Conservation (phyloP, 2,888 invertebrate species). For the Caenorhabditis sp. region DNA sequence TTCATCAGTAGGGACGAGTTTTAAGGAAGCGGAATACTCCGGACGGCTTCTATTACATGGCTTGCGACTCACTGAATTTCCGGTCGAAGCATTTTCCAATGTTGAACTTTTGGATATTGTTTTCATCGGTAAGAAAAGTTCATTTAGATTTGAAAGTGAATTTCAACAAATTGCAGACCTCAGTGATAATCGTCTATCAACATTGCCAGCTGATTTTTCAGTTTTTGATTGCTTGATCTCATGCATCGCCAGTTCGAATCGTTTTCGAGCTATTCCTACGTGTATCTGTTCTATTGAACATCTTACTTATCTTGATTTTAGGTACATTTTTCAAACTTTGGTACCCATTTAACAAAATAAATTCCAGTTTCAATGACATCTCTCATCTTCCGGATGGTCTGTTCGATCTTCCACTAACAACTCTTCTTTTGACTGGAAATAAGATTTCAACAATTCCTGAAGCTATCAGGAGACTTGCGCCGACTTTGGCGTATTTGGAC, state of each 20-base stretch:
- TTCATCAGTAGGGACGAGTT: slow-evolving; percentile 29
- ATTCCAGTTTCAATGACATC: slow-evolving; percentile 42
- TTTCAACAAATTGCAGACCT: slow-evolving; percentile 36
- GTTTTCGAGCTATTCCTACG: slow-evolving; percentile 38
- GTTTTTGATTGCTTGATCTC: slow-evolving; percentile 42
- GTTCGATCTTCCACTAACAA: slow-evolving; percentile 43
- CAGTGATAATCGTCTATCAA: slow-evolving; percentile 44
- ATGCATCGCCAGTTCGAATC: slow-evolving; percentile 35
- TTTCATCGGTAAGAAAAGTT: slow-evolving; percentile 21
- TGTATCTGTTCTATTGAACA: slow-evolving; percentile 40
- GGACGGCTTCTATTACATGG: slow-evolving; percentile 35
- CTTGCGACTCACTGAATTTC: slow-evolving; percentile 34
- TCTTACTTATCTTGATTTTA: slow-evolving; percentile 42
- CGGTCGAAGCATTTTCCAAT: slow-evolving; percentile 30
- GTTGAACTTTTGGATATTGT: slow-evolving; percentile 37
- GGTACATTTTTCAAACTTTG: slow-evolving; percentile 13
- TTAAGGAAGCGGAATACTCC: slow-evolving; percentile 41
- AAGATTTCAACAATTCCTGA: slow-evolving; percentile 34
- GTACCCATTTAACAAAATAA: neutral
- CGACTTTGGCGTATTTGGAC: slow-evolving; percentile 37
- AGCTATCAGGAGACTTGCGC: slow-evolving; percentile 27
- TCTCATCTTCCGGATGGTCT: slow-evolving; percentile 35
- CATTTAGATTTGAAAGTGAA: neutral
- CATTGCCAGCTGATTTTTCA: slow-evolving; percentile 42
- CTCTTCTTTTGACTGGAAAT: slow-evolving; percentile 36